Conservation (phyloP, 2,113 vertebrate genomes). For the Chaetura pelagica region DNA sequence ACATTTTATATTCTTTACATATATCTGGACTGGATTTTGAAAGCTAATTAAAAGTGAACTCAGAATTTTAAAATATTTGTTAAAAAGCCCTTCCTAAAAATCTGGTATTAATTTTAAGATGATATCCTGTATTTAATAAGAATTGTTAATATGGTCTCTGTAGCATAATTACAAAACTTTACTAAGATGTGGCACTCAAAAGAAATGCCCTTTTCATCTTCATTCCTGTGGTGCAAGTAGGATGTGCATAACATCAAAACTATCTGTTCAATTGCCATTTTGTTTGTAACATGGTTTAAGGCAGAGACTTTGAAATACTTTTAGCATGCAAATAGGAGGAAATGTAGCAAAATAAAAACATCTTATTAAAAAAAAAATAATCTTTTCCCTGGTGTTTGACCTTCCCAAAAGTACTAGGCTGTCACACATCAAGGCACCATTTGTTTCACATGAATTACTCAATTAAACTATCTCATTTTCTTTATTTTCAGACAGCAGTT, state of each 20-base stretch:
- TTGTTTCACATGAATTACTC: not conserved
- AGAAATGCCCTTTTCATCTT: constrained; percentile 52
- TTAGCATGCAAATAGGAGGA: constrained; percentile 48
- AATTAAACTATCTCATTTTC: not conserved
- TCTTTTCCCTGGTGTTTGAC: constrained; percentile 31
- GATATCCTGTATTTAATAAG: constrained; percentile 55
- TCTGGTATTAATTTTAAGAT: constrained; percentile 56
- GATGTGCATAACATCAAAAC: constrained; percentile 56
- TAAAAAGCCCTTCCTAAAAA: constrained; percentile 57
- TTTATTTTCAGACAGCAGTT: not conserved
- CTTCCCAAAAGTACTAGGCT: constrained; percentile 21
- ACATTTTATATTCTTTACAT: constrained; percentile 44
- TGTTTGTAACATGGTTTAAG: constrained; percentile 22
- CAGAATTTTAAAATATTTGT: constrained; percentile 55
- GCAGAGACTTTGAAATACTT: constrained; percentile 28
- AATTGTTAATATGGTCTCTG: constrained; percentile 59
- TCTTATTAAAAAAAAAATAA: constrained; percentile 17
- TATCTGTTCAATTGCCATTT: constrained; percentile 18
- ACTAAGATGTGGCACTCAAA: constrained; percentile 37
- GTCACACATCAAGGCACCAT: not conserved
- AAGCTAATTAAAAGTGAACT: constrained; percentile 63
- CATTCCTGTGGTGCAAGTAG: constrained; percentile 51
- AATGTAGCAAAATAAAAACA: constrained; percentile 47
- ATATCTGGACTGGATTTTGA: constrained; percentile 52
- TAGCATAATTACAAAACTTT: constrained; percentile 57